phyloP scores from a whole-genome alignment of 2,888 invertebrate genomes.

The Julus scandinavius region DNA sequence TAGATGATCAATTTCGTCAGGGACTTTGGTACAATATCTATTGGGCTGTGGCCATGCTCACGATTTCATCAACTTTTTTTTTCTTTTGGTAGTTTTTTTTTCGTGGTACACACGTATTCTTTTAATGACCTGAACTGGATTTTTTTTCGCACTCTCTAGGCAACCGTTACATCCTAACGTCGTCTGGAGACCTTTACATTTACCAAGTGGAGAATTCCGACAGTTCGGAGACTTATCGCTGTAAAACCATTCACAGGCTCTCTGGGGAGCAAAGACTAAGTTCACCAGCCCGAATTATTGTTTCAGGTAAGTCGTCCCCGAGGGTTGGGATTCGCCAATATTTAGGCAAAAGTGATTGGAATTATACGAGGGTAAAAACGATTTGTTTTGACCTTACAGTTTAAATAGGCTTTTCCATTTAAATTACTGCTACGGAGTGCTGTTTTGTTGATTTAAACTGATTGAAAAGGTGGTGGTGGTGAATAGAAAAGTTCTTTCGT shows the following conservation, averaged over 20 bases:
- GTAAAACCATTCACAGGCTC: conserved; percentile 57
- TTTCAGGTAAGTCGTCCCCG: conserved; percentile 57
- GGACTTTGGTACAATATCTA: not conserved
- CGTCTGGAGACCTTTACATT: conserved; percentile 58
- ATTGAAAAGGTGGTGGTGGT: not conserved
- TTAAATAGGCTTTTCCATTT: not conserved
- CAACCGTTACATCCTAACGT: conserved; percentile 57
- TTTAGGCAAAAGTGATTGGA: conserved; percentile 47
- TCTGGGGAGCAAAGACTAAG: conserved; percentile 57
- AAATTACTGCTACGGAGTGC: conserved; percentile 5
- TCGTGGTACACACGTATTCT: not conserved
- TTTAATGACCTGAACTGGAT: not conserved
- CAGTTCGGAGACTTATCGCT: conserved; percentile 57
- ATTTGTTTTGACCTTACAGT: not conserved
- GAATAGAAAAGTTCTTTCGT: not conserved
- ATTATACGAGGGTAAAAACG: conserved; percentile 13
- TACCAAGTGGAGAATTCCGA: conserved; percentile 57
- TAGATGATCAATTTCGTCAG: conserved; percentile 33
- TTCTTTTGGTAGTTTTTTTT: not conserved
- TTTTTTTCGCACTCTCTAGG: conserved; percentile 55
- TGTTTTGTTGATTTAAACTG: not conserved
- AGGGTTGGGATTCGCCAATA: not conserved
- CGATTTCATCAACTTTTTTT: conserved; percentile 24
- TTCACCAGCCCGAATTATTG: conserved; percentile 58
- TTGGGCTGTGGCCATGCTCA: not conserved